These are phyloP conservation scores for Penaeus japonicus DNA, from an alignment of 1,140 invertebrate genomes.

Conservation along the genomic window DNA sequence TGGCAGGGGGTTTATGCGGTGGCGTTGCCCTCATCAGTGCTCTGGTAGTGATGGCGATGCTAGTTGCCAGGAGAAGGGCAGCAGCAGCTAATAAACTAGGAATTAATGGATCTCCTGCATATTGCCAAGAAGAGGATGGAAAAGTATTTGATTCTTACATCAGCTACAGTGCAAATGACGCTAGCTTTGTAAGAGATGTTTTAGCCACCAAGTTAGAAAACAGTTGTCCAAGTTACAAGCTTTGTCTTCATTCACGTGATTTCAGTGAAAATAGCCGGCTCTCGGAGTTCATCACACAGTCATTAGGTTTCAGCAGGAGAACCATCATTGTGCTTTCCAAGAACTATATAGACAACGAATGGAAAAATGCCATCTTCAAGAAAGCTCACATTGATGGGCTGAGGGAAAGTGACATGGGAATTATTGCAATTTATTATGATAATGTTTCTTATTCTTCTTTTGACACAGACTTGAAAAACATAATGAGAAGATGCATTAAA, in stretches of 20 bases:
- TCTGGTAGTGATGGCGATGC: slow-evolving; percentile 43
- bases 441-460: slow-evolving; percentile 82
- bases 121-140: slow-evolving; percentile 74
- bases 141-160: slow-evolving; percentile 95
- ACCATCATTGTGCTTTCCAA: slow-evolving; percentile 92
- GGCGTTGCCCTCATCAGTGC: slow-evolving; percentile 47
- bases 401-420: slow-evolving; percentile 77
- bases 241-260: slow-evolving; percentile 91
- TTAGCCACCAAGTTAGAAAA: slow-evolving; percentile 80
- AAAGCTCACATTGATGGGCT: slow-evolving; percentile 90
- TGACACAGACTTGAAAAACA: slow-evolving; percentile 87
- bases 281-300: slow-evolving; percentile 90
- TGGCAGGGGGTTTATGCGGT: slow-evolving; percentile 44
- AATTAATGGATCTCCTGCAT: slow-evolving; percentile 19
- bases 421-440: slow-evolving; percentile 86
- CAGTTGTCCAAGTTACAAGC: slow-evolving; percentile 81
- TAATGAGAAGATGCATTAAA: slow-evolving; percentile 91
- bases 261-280: slow-evolving; percentile 72
- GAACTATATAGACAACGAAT: slow-evolving; percentile 94
- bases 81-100: slow-evolving; percentile 32
- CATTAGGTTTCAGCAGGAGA: slow-evolving; percentile 86
- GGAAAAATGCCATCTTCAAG: slow-evolving; percentile 92
- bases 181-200: slow-evolving; percentile 75
- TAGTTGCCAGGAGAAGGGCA: slow-evolving; percentile 50
- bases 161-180: slow-evolving; percentile 91